phyloP scores from a whole-genome alignment of 2,797 vertebrate genomes.

The Tangara arthus region DNA sequence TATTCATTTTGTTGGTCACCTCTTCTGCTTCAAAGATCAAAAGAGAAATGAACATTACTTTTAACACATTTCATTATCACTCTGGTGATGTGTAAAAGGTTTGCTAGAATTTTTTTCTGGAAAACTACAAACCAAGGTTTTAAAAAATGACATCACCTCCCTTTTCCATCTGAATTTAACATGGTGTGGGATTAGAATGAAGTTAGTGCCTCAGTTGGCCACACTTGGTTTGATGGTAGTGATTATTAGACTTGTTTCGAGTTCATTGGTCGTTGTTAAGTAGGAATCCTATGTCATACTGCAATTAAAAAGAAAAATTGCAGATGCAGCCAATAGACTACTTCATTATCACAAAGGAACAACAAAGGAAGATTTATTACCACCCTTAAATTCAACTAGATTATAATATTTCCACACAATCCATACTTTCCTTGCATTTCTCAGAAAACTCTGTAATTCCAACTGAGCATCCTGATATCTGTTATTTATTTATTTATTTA shows the following conservation, averaged over 20 bases:
- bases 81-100: constrained; percentile 29
- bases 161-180: background rate
- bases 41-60: constrained; percentile 31
- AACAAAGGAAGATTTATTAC: background rate
- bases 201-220: background rate
- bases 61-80: constrained; percentile 40
- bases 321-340: background rate
- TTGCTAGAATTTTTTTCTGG: constrained; percentile 9
- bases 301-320: background rate
- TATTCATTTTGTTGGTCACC: background rate
- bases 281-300: background rate
- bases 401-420: background rate
- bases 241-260: background rate
- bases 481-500: background rate
- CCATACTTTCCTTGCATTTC: background rate
- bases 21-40: constrained; percentile 19
- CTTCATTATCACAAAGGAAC: background rate
- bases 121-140: constrained; percentile 32
- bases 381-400: background rate
- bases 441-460: background rate
- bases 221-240: background rate
- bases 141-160: constrained; percentile 5
- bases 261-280: background rate
- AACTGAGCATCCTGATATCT: background rate
- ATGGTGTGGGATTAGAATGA: background rate